Evolutionary conservation across 2,113 vertebrate species (phyloP).

Genomic region (Dasyurus viverrinus): DNA sequence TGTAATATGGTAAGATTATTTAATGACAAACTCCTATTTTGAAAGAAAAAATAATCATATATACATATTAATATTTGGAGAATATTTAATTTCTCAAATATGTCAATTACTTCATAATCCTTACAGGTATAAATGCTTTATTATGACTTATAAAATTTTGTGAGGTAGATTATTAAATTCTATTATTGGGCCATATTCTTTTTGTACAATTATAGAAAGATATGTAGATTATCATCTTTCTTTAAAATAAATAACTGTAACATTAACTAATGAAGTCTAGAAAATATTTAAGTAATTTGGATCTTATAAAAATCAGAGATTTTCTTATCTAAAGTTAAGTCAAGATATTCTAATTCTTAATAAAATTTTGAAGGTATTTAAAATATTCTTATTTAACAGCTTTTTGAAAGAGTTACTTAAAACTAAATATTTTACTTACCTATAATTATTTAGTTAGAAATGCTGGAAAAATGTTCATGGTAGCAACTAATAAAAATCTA

Average conservation of each 20-base stretch:
- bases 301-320: constrained; percentile 60
- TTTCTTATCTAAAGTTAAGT: constrained; percentile 62
- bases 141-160: constrained; percentile 52
- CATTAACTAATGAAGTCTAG: constrained; percentile 54
- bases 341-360: constrained; percentile 61
- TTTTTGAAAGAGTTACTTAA: constrained; percentile 76
- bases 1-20: constrained; percentile 25
- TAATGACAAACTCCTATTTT: constrained; percentile 50
- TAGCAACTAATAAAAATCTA: constrained; percentile 82
- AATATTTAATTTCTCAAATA: constrained; percentile 50
- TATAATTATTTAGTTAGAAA: constrained; percentile 86
- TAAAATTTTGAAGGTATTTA: constrained; percentile 70
- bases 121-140: constrained; percentile 64
- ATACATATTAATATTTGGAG: constrained; percentile 44
- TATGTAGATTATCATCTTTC: constrained; percentile 58
- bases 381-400: constrained; percentile 79
- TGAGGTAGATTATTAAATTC: constrained; percentile 28
- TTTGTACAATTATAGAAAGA: constrained; percentile 62
- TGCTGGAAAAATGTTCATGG: constrained; percentile 80
- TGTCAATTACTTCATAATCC: constrained; percentile 34
- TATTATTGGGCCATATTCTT: constrained; percentile 37
- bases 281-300: constrained; percentile 62
- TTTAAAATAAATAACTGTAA: constrained; percentile 57
- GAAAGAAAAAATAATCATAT: constrained; percentile 34
- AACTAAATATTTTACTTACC: constrained; percentile 87